phyloP scores from a whole-genome alignment of 1,140 invertebrate species.

The Zaprionus nigranus region DNA sequence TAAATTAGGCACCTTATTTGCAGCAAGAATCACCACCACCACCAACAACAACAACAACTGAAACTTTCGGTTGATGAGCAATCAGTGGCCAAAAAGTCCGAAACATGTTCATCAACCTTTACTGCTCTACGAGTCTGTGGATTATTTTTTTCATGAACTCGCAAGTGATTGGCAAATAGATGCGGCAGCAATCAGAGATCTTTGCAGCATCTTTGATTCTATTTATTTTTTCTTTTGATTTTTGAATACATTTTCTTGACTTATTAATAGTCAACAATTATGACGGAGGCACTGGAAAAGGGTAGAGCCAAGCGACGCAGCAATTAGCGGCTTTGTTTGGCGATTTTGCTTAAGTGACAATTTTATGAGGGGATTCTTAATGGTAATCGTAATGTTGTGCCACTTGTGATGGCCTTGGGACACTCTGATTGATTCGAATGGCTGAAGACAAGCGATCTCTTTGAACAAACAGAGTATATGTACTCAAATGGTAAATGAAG shows the following conservation, averaged over 20 bases:
- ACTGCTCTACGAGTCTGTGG: slow-evolving; percentile 9
- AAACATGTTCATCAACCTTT: slow-evolving; percentile 64
- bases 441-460: slow-evolving; percentile 17
- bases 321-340: slow-evolving; percentile 75
- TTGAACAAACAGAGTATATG: background rate
- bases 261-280: slow-evolving; percentile 65
- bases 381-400: slow-evolving; percentile 50
- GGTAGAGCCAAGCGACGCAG: slow-evolving; percentile 21
- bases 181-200: slow-evolving; percentile 55
- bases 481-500: background rate
- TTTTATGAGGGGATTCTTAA: slow-evolving; percentile 57
- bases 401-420: slow-evolving; percentile 30
- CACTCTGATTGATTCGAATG: slow-evolving; percentile 17
- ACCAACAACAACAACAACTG: slow-evolving; percentile 6
- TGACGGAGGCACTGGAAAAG: slow-evolving; percentile 22
- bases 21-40: slow-evolving; percentile 22
- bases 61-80: slow-evolving; percentile 57
- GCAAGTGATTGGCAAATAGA: slow-evolving; percentile 73
- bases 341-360: slow-evolving; percentile 65
- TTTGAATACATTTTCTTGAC: slow-evolving; percentile 27
- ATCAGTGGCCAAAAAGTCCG: slow-evolving; percentile 52
- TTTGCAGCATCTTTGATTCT: slow-evolving; percentile 24
- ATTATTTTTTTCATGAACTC: slow-evolving; percentile 36
- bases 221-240: background rate
- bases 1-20: slow-evolving; percentile 76